Evolutionary conservation across 2,888 invertebrate species (phyloP).

Genomic region (Apoda limacodes): DNA sequence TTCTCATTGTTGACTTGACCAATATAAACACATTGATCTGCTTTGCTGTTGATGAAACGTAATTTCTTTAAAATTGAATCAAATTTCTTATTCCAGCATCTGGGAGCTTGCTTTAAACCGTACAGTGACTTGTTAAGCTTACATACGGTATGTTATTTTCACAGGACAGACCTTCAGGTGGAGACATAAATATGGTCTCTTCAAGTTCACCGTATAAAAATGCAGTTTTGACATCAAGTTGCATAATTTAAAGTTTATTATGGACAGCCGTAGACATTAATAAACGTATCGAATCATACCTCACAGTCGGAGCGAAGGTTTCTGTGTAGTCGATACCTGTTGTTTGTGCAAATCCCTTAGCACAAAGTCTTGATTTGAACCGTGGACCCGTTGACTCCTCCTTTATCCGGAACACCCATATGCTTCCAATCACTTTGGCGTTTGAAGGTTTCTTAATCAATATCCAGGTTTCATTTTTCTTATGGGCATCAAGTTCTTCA

Average conservation of each 20-base stretch:
- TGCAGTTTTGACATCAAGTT: constrained; percentile 18
- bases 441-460: too few species aligned
- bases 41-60: constrained; percentile 12
- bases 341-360: too few species aligned
- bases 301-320: constrained; percentile 17
- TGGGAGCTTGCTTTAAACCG: too few species aligned
- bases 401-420: too few species aligned
- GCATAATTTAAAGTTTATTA: constrained; percentile 11
- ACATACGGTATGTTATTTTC: not conserved
- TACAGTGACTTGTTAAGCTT: too few species aligned
- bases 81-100: too few species aligned
- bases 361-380: too few species aligned
- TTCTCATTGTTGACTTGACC: constrained; percentile 7
- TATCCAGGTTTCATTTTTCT: too few species aligned
- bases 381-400: too few species aligned
- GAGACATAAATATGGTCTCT: constrained; percentile 16
- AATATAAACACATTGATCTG: constrained; percentile 15
- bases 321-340: too few species aligned
- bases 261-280: constrained; percentile 15
- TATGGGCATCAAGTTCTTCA: too few species aligned
- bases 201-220: constrained; percentile 13
- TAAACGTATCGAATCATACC: constrained; percentile 16
- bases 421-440: too few species aligned
- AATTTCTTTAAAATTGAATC: constrained; percentile 15
- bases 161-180: constrained; percentile 12